Evolutionary conservation across 1,140 invertebrate genomes (phyloP), one percentile per base, ranked within the genome.

Genomic region (Hycleus phaleratus): DNA sequence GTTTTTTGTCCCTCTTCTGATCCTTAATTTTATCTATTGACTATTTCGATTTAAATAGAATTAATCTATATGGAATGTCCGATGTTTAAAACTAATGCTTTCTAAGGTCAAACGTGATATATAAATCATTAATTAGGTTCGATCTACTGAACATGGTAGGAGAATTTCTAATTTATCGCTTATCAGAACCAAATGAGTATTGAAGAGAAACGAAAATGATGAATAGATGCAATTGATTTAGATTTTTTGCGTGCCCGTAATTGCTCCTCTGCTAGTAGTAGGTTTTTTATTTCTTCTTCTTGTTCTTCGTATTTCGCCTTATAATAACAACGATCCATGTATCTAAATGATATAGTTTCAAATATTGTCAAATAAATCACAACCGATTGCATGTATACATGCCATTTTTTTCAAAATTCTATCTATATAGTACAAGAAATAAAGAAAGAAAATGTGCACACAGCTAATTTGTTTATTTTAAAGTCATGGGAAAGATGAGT

Each of bases 381-480:
- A 25, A 57, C 60, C 54, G 58, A 60, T 60, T 54, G 61, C 46
- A 54, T 63, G 58, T 55, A 55, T 58, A 58, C 46, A 49, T 43
- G 40, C 47, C 44, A 24, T 32, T 32, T 32, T 32, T 32, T 32
- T 32, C 7, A 32, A 5, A 5, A 32, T 32, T 32, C 32, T 32
- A 4, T 32, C 32, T 18, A 18, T 18, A 18, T 18, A 7, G 32
- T 7, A 32, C 32, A 5, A 32, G 1, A 32, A 32, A 32, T 32
- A 51, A 56, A 32, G 42, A 38, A 44, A 42, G 58, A 48, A 58
- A 57, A 59, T 51, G 53, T 62, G 56, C 54, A 32, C 32, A 42
- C 11, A 54, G 59, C 56, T 63, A 67, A 67, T 67, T 67, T 65
- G 65, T 67, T 65, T 67, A 61, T 67, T 67, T 62, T 32, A 32